phyloP scores from a whole-genome alignment of 2,888 invertebrate species.

The Rosalia funebris region DNA sequence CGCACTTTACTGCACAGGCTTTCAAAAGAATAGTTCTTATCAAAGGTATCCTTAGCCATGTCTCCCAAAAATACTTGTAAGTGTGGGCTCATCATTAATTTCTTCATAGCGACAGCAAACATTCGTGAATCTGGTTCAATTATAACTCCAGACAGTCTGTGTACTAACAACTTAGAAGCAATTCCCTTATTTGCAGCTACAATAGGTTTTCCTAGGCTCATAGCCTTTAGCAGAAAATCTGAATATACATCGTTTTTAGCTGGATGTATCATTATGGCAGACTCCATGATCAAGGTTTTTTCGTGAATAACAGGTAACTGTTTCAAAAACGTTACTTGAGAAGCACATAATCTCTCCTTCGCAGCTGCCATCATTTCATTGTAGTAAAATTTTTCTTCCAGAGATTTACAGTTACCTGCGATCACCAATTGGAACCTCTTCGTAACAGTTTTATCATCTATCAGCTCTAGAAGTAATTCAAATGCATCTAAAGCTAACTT shows the following conservation, averaged over 20 bases:
- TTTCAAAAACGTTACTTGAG: constrained; percentile 57
- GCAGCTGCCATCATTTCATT: constrained; percentile 52
- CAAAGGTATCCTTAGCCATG: constrained; percentile 56
- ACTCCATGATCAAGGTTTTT: constrained; percentile 56
- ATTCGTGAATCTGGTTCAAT: constrained; percentile 54
- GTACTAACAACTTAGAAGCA: constrained; percentile 51
- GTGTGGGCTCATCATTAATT: constrained; percentile 55
- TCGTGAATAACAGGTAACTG: constrained; percentile 56
- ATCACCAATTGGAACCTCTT: constrained; percentile 56
- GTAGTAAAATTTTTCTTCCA: constrained; percentile 54
- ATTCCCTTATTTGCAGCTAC: constrained; percentile 58
- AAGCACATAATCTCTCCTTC: constrained; percentile 53
- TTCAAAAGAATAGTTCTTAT: constrained; percentile 53
- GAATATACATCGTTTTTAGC: constrained; percentile 56
- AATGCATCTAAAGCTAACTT: constrained; percentile 56
- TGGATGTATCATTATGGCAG: constrained; percentile 55
- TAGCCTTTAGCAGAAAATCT: constrained; percentile 55
- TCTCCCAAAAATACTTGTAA: constrained; percentile 57
- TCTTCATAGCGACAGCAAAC: constrained; percentile 57
- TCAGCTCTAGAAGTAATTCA: constrained; percentile 53
- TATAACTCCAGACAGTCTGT: constrained; percentile 57
- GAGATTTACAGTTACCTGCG: constrained; percentile 54
- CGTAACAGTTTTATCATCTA: constrained; percentile 48
- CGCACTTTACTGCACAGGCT: constrained; percentile 47
- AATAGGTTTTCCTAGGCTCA: constrained; percentile 57